These are phyloP conservation scores for Zaprionus davidi DNA, from an alignment of 1,140 invertebrate species.

Conservation along the genomic window DNA sequence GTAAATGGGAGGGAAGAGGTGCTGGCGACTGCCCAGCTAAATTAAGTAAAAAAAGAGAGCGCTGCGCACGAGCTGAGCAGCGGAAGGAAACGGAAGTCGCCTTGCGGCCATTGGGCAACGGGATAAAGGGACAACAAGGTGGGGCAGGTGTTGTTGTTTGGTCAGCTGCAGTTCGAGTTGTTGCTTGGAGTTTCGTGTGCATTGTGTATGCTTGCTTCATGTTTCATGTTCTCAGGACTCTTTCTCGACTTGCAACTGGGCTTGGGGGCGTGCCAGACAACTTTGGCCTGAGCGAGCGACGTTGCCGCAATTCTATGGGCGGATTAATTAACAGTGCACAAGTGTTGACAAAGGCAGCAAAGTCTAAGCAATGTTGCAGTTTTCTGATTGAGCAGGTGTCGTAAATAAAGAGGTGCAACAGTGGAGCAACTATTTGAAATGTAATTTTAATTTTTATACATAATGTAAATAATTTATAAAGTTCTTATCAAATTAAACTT, in stretches of 20 bases:
- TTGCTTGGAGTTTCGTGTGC: slow-evolving; percentile 2
- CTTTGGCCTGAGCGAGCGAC: slow-evolving; percentile 18
- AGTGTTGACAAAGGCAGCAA: slow-evolving; percentile 1
- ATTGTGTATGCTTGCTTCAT: slow-evolving; percentile 5
- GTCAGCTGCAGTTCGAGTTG: slow-evolving; percentile 42
- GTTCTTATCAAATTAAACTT: too few species aligned
- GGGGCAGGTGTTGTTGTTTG: slow-evolving; percentile 42
- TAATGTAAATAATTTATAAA: too few species aligned
- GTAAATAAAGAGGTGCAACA: background rate
- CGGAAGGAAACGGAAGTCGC: slow-evolving; percentile 57
- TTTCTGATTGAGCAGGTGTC: background rate
- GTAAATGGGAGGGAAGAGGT: too few species aligned
- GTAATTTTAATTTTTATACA: too few species aligned
- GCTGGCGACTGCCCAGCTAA: slow-evolving; percentile 43
- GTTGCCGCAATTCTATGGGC: slow-evolving; percentile 36
- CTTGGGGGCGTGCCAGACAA: slow-evolving; percentile 16
- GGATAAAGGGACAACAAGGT: background rate
- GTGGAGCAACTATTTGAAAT: too few species aligned
- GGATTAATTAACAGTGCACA: slow-evolving; percentile 39
- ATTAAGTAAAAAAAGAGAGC: slow-evolving; percentile 67
- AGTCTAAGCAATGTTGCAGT: background rate
- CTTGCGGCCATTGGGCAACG: slow-evolving; percentile 49
- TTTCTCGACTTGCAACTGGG: slow-evolving; percentile 19
- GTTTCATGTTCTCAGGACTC: slow-evolving; percentile 34
- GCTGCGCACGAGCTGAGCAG: slow-evolving; percentile 37